Evolutionary conservation across 2,797 vertebrate genomes (phyloP), one percentile per base, ranked within the genome.

Genomic region (Typhlichthys subterraneus): DNA sequence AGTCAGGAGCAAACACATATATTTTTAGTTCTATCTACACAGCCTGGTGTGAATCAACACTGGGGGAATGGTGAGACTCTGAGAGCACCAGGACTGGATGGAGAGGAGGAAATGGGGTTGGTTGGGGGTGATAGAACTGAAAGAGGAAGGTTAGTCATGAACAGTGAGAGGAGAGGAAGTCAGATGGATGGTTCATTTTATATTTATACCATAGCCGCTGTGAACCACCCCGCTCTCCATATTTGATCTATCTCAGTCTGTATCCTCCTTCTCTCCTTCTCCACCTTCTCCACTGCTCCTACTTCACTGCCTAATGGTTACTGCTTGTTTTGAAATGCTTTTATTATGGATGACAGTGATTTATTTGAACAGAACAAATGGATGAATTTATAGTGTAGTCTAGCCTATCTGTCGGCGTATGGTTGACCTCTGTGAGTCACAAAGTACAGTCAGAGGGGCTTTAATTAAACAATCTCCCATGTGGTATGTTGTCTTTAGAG

Each of bases 1-100:
- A 42, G 45, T 80, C 72, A 84, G 76, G 69, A 80, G 75, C 85
- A 89, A 88, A 91, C 88, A 90, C 87, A 88, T 90, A 89, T 91
- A 92, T 91, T 93, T 91, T 91, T 91, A 91, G 89, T 87, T 74
- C 81, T 81, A 83, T 85, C 81, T 78, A 76, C 84, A 85, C 82
- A 75, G 79, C 72, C 73, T 88, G 85, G 89, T 88, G 88, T 87
- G 90, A 91, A 88, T 83, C 86, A 86, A 88, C 88, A 90, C 70
- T 0, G 80, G 88, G 38, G 85, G 73, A 84, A 72, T 78, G 82
- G 77, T 77, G 75, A 81, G 68, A 78, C 84, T 70, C 75, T 74
- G 82, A 80, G 74, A 77, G 80, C 1, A 9, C 76, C 74, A 57
- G 72, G 62, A 61, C 51, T 57, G 68, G 68, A 58, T 58, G 49